Evolutionary conservation across 37 sponge, comb jelly and placozoan genomes (phyloP), one percentile per base, ranked within the genome.

Genomic region (Diacarnus erythraeanus): DNA sequence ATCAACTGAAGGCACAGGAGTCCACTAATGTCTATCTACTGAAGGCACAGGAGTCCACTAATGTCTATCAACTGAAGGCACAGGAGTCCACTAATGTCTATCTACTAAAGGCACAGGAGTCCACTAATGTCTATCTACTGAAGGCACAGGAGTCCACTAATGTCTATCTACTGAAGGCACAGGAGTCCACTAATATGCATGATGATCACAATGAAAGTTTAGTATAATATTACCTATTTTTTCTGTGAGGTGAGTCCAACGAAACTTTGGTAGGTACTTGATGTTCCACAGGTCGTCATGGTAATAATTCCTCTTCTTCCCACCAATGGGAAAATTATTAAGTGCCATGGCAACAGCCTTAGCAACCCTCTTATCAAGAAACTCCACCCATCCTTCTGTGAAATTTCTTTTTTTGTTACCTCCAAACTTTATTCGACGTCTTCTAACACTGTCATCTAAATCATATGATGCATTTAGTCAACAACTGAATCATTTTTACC

Each of bases 351-450:
- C 99, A 15, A 95, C 93, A 37, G 68, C 59, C 71, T 93, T 95
- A 21, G 99, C 99, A 8, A 93, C 80, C 21, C 86, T 78, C 79
- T 93, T 98, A 72, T 93, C 90, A 10, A 38, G 57, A 59, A 98
- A 95, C 80, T 98, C 99, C 40, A 98, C 85, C 99, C 99, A 98
- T 5, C 98, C 95, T 77, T 98, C 99, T 6, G 93, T 92, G 80
- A 77, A 97, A 18, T 83, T 92, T 34, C 68, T 71, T 60, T 88
- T 92, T 81, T 83, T 88, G 74, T 86, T 95, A 1, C 92, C 89
- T 61, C 87, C 82, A 5, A 65, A 65, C 51, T 84, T 88, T 72
- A 59, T 78, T 29, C 96, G 69, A 39, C 85, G 71, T 56, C 68
- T 54, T 5, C 79, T 80, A 22, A 74, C 71, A 22, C 74, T 22